Percentiles rank a stretch among this genome's conserved stretches.
Evolutionary conservation across 2,797 vertebrate species (phyloP).

Genomic region (Carduelis carduelis): DNA sequence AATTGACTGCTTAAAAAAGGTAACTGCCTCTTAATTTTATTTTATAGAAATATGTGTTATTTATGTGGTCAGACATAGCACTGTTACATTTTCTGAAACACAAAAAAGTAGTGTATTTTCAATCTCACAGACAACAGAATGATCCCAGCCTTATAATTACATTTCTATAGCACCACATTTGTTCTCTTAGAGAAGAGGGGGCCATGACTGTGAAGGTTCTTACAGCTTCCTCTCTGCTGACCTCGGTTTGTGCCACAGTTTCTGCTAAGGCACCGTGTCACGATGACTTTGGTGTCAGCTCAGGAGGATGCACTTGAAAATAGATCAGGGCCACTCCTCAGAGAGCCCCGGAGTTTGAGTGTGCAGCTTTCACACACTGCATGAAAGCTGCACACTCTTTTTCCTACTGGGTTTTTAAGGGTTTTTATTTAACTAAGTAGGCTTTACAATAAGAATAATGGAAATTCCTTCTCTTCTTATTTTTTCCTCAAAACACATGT

Average conservation of each 20-base stretch:
- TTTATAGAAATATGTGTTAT: not conserved
- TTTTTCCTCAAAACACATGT: not conserved
- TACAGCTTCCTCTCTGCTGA: not conserved
- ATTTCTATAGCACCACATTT: not conserved
- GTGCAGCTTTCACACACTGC: not conserved
- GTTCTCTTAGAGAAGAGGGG: not conserved
- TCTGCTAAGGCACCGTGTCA: not conserved
- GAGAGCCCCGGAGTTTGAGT: not conserved
- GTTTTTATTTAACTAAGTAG: not conserved
- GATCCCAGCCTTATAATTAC: not conserved
- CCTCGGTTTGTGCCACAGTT: not conserved
- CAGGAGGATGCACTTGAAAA: not conserved
- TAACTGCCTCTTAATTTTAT: constrained; percentile 18
- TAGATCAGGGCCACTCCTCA: not conserved
- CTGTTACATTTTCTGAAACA: not conserved
- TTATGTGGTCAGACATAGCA: not conserved
- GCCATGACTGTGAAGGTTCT: not conserved
- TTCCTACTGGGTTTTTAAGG: not conserved
- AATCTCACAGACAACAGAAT: not conserved
- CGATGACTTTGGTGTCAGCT: accelerated
- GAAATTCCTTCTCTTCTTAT: not conserved
- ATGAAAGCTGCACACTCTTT: not conserved
- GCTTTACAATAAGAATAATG: not conserved
- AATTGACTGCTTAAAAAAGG: constrained; percentile 71
- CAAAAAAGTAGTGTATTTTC: not conserved